A percentile compares a stretch with the other conserved stretches of the same genome.
Evolutionary conservation across 2,888 invertebrate species (phyloP).

Genomic region (Drosophila longiperda): DNA sequence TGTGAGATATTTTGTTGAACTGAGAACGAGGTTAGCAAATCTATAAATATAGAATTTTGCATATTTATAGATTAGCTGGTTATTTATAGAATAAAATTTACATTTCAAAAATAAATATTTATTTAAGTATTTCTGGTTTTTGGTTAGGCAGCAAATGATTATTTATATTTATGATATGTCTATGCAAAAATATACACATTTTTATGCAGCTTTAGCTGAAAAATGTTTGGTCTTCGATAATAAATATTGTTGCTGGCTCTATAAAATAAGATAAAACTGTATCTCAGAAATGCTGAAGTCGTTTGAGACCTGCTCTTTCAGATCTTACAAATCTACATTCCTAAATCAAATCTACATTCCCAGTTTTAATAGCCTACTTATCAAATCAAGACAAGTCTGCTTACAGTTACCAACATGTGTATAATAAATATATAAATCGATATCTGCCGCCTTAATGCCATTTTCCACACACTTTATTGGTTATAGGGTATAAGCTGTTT

Average conservation of each 20-base stretch:
- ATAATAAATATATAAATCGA: neutral
- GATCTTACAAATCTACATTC: neutral
- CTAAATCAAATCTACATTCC: neutral
- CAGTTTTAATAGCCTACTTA: neutral
- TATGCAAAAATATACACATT: neutral
- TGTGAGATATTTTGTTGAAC: neutral
- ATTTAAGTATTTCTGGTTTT: neutral
- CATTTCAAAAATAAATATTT: neutral
- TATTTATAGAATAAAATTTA: neutral
- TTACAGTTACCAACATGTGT: neutral
- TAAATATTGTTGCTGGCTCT: neutral
- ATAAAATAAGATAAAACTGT: neutral
- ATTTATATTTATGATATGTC: neutral
- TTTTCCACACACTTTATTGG: neutral
- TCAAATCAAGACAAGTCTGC: neutral
- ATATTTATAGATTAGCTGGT: too few species aligned
- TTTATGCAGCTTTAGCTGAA: neutral
- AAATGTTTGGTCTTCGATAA: neutral
- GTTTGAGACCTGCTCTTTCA: neutral
- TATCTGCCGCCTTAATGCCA: neutral
- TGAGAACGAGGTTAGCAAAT: neutral
- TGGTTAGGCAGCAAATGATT: neutral
- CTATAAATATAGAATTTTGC: neutral
- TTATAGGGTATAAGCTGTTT: conserved; percentile 30
- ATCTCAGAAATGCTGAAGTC: neutral